Base-by-base conservation (phyloP, 2,113 vertebrate species). In the Centropus bengalensis region DNA sequence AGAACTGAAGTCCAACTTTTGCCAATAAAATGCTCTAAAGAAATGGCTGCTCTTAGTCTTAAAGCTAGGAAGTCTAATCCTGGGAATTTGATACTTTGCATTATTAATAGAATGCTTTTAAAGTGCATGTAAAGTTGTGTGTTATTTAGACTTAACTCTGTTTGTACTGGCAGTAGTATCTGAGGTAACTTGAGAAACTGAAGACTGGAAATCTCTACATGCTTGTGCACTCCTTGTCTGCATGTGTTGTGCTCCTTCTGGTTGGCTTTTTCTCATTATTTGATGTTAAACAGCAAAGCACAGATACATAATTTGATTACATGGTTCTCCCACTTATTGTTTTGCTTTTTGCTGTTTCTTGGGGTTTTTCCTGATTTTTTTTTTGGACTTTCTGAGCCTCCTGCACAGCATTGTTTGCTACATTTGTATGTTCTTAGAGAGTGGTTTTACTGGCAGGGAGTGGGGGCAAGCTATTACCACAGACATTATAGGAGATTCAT, bases 401-500 rank as follows among this genome's bases (percentile, higher is more conserved):
- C 92, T 40, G 19, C 56, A 28, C 56, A 51, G 30, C 11, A 4
- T 1, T 33, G 17, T 67, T 66, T 54, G 75, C 26, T 73, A 17
- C 0, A 2, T 78, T 47, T 40, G 10, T 63, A 1, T 26, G 22
- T 30, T 77, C 24, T 8, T 42, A 49, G 62, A 84, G 47, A 49
- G 11, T 23, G 21, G 23, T 49, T 49, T 49, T 49, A 49, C 20
- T 49, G 47, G 47, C 47, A 11, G 47, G 19, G 47, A 47, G 5
- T 7, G 15, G 73, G 17, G 15, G 26, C 6, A 28, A 77, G 73
- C 88, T 84, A 4, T 60, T 91, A 38, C 32, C 88, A 74, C 83
- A 95, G 76, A 88, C 90, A 86, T 94, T 71, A 93, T 90, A 96
- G 84, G 45, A 59, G 47, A 13, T 82, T 64, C 55, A 26, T 40